These are phyloP conservation scores for Drosophila paranaensis DNA, from an alignment of 2,888 invertebrate genomes.

Conservation along the genomic window DNA sequence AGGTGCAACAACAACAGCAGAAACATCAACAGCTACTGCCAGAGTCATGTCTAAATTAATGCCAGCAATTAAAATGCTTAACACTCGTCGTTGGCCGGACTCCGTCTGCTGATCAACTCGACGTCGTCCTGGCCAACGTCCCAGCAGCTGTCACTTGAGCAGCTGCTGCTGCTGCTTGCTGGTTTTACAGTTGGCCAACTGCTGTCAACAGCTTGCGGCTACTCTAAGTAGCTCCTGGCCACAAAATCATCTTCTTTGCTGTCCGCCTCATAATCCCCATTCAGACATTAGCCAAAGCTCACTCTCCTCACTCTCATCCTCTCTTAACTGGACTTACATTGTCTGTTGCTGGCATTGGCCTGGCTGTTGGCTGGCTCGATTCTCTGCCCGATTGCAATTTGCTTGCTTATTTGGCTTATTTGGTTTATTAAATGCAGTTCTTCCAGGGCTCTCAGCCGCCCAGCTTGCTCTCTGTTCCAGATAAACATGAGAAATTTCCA, in stretches of 20 bases:
- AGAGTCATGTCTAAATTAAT: slow-evolving; percentile 64
- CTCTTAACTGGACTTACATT: slow-evolving; percentile 18
- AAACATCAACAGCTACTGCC: slow-evolving; percentile 30
- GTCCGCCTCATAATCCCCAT: slow-evolving; percentile 5
- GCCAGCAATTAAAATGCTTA: slow-evolving; percentile 76
- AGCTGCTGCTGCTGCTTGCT: slow-evolving; percentile 20
- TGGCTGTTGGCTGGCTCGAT: neutral
- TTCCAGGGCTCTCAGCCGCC: too few relatives aligned
- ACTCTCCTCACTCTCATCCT: neutral
- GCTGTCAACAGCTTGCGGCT: slow-evolving; percentile 70
- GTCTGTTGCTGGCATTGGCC: slow-evolving; percentile 25
- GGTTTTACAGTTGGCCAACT: slow-evolving; percentile 44
- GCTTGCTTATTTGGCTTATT: neutral
- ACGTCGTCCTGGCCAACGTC: neutral
- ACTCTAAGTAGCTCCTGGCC: slow-evolving; percentile 56
- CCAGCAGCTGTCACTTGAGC: neutral
- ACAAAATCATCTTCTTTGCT: slow-evolving; percentile 52
- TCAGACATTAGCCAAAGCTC: neutral
- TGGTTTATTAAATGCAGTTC: neutral
- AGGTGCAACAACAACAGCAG: slow-evolving; percentile 21
- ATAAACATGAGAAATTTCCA: too few relatives aligned
- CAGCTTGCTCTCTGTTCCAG: too few relatives aligned
- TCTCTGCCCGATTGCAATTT: neutral
- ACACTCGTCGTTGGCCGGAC: slow-evolving; percentile 57
- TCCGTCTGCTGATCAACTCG: slow-evolving; percentile 44